phyloP scores from a whole-genome alignment of 2,797 vertebrate species.

The Halcyon smyrnensis region DNA sequence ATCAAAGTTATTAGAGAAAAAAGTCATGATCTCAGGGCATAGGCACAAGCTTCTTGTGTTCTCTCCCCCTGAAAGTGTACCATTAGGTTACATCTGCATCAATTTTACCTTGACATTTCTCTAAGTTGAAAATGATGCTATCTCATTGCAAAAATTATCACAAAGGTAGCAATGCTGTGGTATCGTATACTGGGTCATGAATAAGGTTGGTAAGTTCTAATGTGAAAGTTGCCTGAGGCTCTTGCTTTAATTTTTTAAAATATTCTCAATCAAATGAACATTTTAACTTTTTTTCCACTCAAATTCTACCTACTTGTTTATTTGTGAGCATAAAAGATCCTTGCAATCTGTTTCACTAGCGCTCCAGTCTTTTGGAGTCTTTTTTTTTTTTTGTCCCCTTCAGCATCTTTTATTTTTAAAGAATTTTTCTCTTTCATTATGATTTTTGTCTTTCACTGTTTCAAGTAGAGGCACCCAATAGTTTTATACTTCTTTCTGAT shows the following conservation, averaged over 20 bases:
- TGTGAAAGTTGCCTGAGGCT: neutral
- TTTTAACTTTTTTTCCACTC: neutral
- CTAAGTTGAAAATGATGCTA: neutral
- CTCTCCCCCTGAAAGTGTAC: neutral
- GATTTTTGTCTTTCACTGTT: neutral
- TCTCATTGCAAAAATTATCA: neutral
- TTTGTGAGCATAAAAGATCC: neutral
- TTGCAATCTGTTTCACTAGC: neutral
- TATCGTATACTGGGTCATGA: neutral
- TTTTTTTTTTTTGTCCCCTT: neutral
- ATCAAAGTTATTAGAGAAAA: neutral
- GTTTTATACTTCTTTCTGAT: neutral
- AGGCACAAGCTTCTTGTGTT: neutral
- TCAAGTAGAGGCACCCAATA: neutral
- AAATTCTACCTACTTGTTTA: neutral
- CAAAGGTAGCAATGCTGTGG: neutral
- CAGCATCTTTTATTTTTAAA: neutral
- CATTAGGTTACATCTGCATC: fast-evolving
- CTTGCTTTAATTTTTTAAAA: neutral
- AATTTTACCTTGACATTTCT: neutral
- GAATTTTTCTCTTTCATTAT: neutral
- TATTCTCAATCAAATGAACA: neutral
- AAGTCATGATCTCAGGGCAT: neutral
- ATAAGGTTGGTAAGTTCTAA: neutral
- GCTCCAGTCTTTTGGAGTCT: neutral